These are phyloP conservation scores for Oncorhynchus gorbuscha DNA, from an alignment of 2,113 vertebrate genomes.

Conservation along the genomic window DNA sequence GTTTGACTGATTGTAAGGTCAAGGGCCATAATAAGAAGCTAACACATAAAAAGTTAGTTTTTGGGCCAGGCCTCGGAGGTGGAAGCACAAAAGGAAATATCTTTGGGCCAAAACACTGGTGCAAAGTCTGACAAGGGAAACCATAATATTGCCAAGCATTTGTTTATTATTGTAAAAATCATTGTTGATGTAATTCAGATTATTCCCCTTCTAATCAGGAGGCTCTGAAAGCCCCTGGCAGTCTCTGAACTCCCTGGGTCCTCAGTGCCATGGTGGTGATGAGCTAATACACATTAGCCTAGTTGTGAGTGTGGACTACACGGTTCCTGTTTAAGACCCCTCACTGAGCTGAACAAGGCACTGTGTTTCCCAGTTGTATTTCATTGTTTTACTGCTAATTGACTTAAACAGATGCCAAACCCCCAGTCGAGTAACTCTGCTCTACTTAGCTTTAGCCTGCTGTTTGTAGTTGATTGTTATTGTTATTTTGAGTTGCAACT, in stretches of 20 bases:
- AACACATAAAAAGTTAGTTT: too few relatives aligned
- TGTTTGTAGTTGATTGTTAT: not conserved
- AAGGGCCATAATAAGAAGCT: too few relatives aligned
- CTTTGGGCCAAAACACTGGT: too few relatives aligned
- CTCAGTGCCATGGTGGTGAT: not conserved
- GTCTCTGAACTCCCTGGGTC: not conserved
- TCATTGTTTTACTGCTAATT: not conserved
- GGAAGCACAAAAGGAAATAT: too few relatives aligned
- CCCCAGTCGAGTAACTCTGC: not conserved
- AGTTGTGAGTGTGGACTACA: not conserved
- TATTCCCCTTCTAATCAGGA: too few relatives aligned
- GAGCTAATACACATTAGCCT: not conserved
- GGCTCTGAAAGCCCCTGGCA: too few relatives aligned
- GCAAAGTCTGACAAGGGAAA: too few relatives aligned
- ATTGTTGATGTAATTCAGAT: too few relatives aligned
- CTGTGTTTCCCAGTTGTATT: not conserved
- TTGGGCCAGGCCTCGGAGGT: too few relatives aligned
- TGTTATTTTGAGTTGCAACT: not conserved
- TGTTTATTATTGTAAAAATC: too few relatives aligned
- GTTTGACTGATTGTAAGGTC: too few relatives aligned
- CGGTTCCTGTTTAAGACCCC: not conserved
- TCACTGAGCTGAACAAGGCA: not conserved
- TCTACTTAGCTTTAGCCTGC: not conserved
- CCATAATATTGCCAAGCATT: too few relatives aligned
- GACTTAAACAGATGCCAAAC: not conserved